Evolutionary conservation across 2,113 vertebrate species (phyloP), one percentile per base, ranked within the genome.

Genomic region (Isurus oxyrinchus): DNA sequence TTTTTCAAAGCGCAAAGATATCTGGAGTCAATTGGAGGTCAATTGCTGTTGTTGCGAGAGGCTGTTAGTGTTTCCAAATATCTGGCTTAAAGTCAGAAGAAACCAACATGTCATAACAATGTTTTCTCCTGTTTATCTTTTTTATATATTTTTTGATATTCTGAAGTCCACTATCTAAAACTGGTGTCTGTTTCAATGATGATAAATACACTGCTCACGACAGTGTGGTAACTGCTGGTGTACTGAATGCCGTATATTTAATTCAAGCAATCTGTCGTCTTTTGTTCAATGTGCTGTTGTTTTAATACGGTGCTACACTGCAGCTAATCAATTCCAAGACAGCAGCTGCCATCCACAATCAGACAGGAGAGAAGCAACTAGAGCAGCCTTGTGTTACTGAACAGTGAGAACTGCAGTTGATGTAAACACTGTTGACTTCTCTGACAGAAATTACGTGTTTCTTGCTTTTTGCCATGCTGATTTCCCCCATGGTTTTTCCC

Each of bases 221-320:
- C 14, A 13, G 31, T 93, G 31, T 61, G 88, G 13, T 90, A 49
- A 13, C 55, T 59, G 2, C 27, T 31, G 27, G 31, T 91, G 88
- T 21, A 91, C 13, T 94, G 59, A 40, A 23, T 63, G 90, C 16
- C 7, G 2, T 23, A 40, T 66, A 94, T 66, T 94, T 66, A 63
- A 94, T 94, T 94, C 59, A 40, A 57, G 57, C 90, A 94, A 94
- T 94, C 90, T 93, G 90, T 40, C 90, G n/a, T 63, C 90, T n/a
- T 94, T 94, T 94, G 59, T 94, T 40, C 59, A 63, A 40, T 44
- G 31, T 40, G 57, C 55, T 91, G 31, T 61, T 31, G 4, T 35
- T 91, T 61, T 79, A 79, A 14, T 91, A 16, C 19, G 35, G 59
- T n/a, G 90, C 90, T 40, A 40, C 5, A 7, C 35, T 44, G 90